A percentile compares a stretch with the other conserved stretches of the same genome.
Conservation (phyloP, 2,797 vertebrate species). For the Enteromius thamalakanensis region DNA sequence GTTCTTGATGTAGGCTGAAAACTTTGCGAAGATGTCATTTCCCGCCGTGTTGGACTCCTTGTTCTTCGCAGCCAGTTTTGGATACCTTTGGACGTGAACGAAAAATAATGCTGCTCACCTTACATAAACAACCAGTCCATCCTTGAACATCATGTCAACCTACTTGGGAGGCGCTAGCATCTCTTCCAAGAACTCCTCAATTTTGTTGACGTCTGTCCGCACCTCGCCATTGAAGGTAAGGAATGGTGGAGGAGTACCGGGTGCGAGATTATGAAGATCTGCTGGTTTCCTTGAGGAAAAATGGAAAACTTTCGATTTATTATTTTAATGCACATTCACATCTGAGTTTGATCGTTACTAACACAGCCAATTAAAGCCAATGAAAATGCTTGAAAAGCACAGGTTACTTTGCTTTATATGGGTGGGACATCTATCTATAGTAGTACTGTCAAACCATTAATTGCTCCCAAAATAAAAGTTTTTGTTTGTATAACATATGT, state of each 20-base stretch:
- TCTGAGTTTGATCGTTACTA: not conserved
- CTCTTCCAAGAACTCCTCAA: slow-evolving; percentile 96
- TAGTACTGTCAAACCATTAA: too few species aligned
- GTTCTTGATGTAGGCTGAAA: slow-evolving; percentile 96
- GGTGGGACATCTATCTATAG: not conserved
- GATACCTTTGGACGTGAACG: slow-evolving; percentile 80
- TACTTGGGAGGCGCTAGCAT: slow-evolving; percentile 91
- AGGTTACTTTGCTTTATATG: not conserved
- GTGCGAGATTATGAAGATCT: slow-evolving; percentile 95
- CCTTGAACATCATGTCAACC: slow-evolving; percentile 6
- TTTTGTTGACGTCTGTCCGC: slow-evolving; percentile 95
- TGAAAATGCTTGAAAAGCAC: not conserved
- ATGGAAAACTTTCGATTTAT: not conserved
- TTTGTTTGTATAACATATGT: too few species aligned
- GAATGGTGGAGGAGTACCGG: slow-evolving; percentile 95
- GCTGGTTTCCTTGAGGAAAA: slow-evolving; percentile 86
- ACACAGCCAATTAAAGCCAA: not conserved
- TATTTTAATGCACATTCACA: too few species aligned
- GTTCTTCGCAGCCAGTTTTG: slow-evolving; percentile 88
- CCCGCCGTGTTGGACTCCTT: slow-evolving; percentile 90
- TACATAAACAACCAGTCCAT: slow-evolving; percentile 6
- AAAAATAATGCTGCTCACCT: not conserved
- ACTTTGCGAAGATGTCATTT: slow-evolving; percentile 93
- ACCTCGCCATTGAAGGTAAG: slow-evolving; percentile 95
- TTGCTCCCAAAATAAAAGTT: too few species aligned